Conservation (phyloP, 2,113 vertebrate species). For the Hemiscyllium ocellatum region DNA sequence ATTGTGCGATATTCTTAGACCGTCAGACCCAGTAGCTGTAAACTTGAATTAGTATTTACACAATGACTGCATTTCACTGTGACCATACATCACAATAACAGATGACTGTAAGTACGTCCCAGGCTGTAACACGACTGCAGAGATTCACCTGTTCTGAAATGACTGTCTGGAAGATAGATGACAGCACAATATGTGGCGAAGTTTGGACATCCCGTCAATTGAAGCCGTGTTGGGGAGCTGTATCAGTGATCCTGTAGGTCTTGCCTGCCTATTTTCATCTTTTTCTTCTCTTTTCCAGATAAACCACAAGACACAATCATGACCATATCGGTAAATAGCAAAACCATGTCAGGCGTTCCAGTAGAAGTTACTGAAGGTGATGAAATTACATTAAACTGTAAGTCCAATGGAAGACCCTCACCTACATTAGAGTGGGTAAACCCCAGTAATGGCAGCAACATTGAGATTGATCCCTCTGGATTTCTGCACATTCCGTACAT, state of each 20-base stretch:
- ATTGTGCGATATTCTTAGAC: no score
- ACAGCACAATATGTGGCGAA: background rate
- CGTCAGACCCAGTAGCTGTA: no score
- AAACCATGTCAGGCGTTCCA: background rate
- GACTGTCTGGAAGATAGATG: background rate
- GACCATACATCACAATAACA: no score
- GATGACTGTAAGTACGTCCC: background rate
- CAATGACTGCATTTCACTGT: no score
- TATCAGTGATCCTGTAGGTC: background rate
- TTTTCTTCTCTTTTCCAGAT: background rate
- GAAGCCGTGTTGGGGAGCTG: background rate
- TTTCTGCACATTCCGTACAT: background rate
- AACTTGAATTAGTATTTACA: no score
- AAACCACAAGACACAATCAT: background rate
- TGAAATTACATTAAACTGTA: background rate
- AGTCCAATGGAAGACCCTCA: background rate
- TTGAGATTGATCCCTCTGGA: background rate
- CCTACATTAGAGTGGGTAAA: background rate
- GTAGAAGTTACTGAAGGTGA: background rate
- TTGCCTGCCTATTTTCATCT: background rate
- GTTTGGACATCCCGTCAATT: background rate
- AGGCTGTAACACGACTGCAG: background rate
- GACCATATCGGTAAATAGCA: conserved; percentile 4
- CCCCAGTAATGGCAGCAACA: background rate
- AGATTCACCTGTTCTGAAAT: background rate